A percentile compares a stretch with the other conserved stretches of the same genome.
phyloP scores from a whole-genome alignment of 2,888 invertebrate species.

The Epicampocera succincta region DNA sequence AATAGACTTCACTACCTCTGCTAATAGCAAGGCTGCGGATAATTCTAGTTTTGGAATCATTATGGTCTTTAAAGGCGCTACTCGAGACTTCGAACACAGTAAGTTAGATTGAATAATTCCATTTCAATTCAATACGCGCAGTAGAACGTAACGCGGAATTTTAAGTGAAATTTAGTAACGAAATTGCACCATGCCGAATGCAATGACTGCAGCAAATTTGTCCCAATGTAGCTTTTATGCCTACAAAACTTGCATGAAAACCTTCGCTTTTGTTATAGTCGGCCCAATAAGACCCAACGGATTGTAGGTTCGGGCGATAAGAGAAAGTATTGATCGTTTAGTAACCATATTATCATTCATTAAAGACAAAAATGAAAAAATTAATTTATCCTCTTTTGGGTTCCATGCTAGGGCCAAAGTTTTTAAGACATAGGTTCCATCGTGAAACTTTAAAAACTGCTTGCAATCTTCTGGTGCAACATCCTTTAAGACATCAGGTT shows the following conservation, averaged over 20 bases:
- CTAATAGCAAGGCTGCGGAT: constrained; percentile 43
- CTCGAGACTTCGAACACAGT: constrained; percentile 37
- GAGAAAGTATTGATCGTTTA: constrained; percentile 31
- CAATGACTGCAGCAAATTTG: too few species aligned
- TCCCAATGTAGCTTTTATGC: too few species aligned
- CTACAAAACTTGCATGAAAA: constrained; percentile 12
- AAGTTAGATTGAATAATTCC: not conserved
- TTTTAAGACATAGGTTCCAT: constrained; percentile 45
- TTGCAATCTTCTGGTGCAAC: not conserved
- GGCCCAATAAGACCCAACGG: constrained; percentile 49
- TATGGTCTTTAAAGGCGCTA: constrained; percentile 41
- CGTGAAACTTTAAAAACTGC: constrained; percentile 21
- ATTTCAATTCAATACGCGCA: not conserved
- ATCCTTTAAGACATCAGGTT: too few species aligned
- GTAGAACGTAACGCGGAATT: too few species aligned
- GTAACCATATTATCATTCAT: not conserved
- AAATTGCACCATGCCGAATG: too few species aligned
- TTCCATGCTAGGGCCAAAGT: constrained; percentile 42
- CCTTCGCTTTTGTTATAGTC: constrained; percentile 35
- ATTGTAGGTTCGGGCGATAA: constrained; percentile 39
- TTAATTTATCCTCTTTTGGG: constrained; percentile 40
- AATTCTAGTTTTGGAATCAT: constrained; percentile 67
- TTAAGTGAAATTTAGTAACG: too few species aligned
- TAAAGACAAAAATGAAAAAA: constrained; percentile 26
- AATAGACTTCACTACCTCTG: not conserved